A percentile compares a stretch with the other conserved stretches of the same genome.
Evolutionary conservation across 1,140 invertebrate genomes (phyloP).

Genomic region (Neomicropteryx cornuta): DNA sequence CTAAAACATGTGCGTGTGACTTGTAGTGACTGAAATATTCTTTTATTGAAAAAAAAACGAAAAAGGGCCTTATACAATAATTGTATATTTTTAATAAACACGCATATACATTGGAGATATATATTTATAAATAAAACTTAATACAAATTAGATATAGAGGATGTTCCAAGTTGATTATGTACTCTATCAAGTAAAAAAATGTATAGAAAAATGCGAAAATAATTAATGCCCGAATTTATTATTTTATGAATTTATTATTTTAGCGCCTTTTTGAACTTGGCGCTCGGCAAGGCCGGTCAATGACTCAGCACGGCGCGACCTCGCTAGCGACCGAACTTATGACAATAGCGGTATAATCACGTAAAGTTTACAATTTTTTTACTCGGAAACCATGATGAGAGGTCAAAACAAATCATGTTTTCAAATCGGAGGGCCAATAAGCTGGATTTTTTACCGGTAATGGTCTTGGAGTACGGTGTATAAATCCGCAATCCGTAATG

Average conservation of each 20-base stretch:
- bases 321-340: no score
- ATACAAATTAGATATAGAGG: not conserved
- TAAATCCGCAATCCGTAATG: conserved; percentile 13
- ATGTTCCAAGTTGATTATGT: conserved; percentile 50
- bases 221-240: conserved; percentile 46
- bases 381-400: no score
- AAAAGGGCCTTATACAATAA: no score
- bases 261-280: conserved; percentile 54
- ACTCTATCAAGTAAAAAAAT: conserved; percentile 59
- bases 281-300: no score
- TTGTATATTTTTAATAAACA: no score
- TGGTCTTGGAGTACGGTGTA: conserved; percentile 53
- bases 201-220: conserved; percentile 49
- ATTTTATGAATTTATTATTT: conserved; percentile 44
- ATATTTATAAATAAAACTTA: conserved; percentile 2
- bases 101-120: not conserved
- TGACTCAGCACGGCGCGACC: no score
- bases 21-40: not conserved
- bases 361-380: no score
- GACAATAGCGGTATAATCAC: no score
- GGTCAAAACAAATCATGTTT: no score
- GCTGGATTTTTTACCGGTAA: conserved; percentile 60
- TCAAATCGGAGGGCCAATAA: conserved; percentile 51
- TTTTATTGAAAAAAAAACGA: no score
- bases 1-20: not conserved